These are phyloP conservation scores for Andricus curvator DNA, from an alignment of 2,888 invertebrate genomes.

Conservation along the genomic window DNA sequence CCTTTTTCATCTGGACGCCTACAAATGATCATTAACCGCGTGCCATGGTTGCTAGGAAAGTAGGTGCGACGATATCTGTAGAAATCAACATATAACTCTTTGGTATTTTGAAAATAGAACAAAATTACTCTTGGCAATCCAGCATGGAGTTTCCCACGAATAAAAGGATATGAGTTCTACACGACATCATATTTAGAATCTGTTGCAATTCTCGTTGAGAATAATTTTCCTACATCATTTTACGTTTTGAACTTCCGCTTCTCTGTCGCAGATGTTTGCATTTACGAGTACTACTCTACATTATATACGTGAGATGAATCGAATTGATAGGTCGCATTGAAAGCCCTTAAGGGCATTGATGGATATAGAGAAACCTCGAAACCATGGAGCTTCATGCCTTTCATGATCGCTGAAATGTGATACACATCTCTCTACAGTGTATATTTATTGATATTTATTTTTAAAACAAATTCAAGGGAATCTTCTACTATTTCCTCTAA, in stretches of 20 bases:
- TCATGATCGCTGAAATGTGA: constrained; percentile 15
- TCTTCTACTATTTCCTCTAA: not conserved
- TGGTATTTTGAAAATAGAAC: too few species aligned
- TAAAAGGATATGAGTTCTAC: too few species aligned
- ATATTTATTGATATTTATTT: constrained; percentile 20
- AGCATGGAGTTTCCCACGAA: too few species aligned
- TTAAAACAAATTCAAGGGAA: not conserved
- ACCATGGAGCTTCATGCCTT: not conserved
- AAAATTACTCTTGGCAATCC: too few species aligned
- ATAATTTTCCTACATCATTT: not conserved
- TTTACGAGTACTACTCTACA: not conserved
- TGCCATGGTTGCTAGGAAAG: too few species aligned
- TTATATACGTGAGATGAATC: constrained; percentile 16
- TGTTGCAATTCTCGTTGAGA: not conserved
- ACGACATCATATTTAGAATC: not conserved
- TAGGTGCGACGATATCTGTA: too few species aligned
- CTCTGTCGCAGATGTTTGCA: not conserved
- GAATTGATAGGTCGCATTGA: constrained; percentile 17
- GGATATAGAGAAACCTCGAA: constrained; percentile 12
- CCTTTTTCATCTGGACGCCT: too few species aligned
- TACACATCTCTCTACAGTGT: not conserved
- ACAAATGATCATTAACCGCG: too few species aligned
- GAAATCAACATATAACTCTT: too few species aligned
- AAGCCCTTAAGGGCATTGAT: constrained; percentile 8
- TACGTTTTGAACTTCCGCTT: not conserved